Conservation (phyloP, 1,140 invertebrate species). For the Rhyacophila brunnea region DNA sequence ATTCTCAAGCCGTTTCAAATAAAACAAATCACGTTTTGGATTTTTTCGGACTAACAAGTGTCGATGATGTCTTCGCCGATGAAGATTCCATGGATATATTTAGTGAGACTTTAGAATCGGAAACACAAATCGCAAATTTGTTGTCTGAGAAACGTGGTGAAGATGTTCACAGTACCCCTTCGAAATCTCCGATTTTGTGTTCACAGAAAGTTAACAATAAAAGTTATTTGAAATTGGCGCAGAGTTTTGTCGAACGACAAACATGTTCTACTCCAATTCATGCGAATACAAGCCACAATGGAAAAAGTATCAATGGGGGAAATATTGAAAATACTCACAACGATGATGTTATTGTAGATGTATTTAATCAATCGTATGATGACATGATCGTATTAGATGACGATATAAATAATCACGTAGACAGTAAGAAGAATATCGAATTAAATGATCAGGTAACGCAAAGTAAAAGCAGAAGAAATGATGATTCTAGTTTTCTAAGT, state of each 20-base stretch:
- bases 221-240: no score
- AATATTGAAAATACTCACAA: neutral
- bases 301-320: neutral
- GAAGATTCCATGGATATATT: conserved; percentile 33
- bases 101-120: conserved; percentile 5
- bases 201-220: conserved; percentile 9
- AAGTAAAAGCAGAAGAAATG: neutral
- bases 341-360: neutral
- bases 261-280: neutral
- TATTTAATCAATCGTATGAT: neutral
- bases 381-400: neutral
- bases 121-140: neutral
- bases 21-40: conserved; percentile 39
- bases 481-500: conserved; percentile 13
- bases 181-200: conserved; percentile 18
- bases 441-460: neutral
- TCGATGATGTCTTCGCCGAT: conserved; percentile 51
- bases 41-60: conserved; percentile 46
- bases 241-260: neutral
- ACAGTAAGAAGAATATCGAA: neutral
- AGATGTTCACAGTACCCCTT: neutral
- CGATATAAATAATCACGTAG: neutral
- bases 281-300: neutral
- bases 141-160: conserved; percentile 1
- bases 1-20: neutral